Evolutionary conservation across 64 coral and sea anemone genomes (phyloP), one percentile per base, ranked within the genome.

Genomic region (Porites australiensis): DNA sequence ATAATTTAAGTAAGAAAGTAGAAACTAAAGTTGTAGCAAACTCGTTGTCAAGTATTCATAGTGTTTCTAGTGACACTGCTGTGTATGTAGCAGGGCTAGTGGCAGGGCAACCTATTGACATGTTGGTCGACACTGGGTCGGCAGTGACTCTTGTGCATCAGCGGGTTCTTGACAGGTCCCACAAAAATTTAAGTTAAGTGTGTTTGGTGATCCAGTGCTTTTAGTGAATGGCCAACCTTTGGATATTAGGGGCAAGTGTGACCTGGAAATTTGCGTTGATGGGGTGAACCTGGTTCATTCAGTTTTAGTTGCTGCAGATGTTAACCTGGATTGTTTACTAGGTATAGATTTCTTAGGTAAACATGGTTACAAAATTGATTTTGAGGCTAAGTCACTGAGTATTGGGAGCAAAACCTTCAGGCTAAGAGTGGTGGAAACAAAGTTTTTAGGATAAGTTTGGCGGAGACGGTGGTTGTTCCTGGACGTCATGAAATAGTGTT

Each of bases 41-140:
- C 9, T 54, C 52, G 4, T 54, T 54, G 4, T 5, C 52, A 54
- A 54, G 4, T 54, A 54, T 54, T 5, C 52, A 61, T 62, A 61
- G 77, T 80, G 77, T 80, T 80, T 80, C 77, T 61, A 37, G 77
- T 80, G 52, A 80, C 57, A 80, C n/a, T 61, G 77, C 77, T 0
- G 21, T 80, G 9, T 80, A 80, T 59, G 77, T 80, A 22, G 6
- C 77, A 27, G 52, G 57, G 4, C 23, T 58, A 4, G 55, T 54
- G 4, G 52, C 4, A 54, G 52, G 52, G 52, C 4, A 54, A 54
- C 52, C 52, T 54, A 9, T 54, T 5, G 52, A 54, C 4, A 54
- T 54, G 52, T 54, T 54, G 52, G 9, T 54, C 9, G 52, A n/a
- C n/a, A n/a, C n/a, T n/a, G n/a, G n/a, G n/a, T n/a, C n/a, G n/a